Percentiles rank a stretch among this genome's conserved stretches.
Evolutionary conservation across 2,888 invertebrate genomes (phyloP).

Genomic region (Leptinotarsa juncta): DNA sequence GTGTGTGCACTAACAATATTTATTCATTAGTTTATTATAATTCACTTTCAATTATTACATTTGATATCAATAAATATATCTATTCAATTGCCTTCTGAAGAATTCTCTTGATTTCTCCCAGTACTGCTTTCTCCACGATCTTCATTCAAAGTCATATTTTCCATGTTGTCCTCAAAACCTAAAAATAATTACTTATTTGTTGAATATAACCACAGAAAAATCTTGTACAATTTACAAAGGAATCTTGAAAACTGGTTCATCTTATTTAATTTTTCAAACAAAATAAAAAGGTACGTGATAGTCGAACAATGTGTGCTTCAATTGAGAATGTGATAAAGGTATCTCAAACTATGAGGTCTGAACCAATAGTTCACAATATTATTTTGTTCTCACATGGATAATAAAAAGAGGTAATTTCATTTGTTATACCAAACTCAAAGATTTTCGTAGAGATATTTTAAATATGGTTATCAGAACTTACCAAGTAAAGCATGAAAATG

Average conservation of each 20-base stretch:
- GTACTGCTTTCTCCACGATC: slow-evolving; percentile 26
- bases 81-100: background rate
- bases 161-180: slow-evolving; percentile 32
- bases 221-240: too few species aligned
- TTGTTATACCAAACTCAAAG: background rate
- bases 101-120: slow-evolving; percentile 10
- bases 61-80: background rate
- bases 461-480: slow-evolving; percentile 33
- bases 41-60: background rate
- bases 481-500: slow-evolving; percentile 32
- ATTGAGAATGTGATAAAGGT: too few species aligned
- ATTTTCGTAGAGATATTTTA: background rate
- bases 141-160: slow-evolving; percentile 31
- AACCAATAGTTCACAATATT: too few species aligned
- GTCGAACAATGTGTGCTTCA: too few species aligned
- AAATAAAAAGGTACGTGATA: too few species aligned
- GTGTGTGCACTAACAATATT: too few species aligned
- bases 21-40: too few species aligned
- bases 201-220: too few species aligned
- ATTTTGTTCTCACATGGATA: background rate
- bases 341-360: too few species aligned
- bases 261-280: too few species aligned
- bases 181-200: slow-evolving; percentile 16
- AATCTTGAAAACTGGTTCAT: background rate
- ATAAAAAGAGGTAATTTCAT: background rate